Evolutionary conservation across 2,888 invertebrate species (phyloP).

Genomic region (Caenorhabditis drosophilae): DNA sequence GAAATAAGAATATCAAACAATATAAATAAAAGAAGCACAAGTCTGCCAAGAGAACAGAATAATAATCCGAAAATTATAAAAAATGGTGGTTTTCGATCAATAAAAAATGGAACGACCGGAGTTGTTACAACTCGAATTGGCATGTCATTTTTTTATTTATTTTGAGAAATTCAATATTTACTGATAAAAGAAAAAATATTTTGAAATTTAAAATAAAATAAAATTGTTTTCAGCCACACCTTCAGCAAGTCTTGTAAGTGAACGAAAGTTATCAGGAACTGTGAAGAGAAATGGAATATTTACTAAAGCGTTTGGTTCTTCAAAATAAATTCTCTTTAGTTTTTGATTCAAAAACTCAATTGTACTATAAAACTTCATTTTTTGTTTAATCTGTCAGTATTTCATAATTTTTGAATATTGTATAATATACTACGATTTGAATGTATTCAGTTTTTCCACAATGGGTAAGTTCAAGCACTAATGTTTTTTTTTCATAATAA

Average conservation of each 20-base stretch:
- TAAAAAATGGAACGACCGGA: constrained; percentile 26
- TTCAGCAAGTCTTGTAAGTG: constrained; percentile 13
- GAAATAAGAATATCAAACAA: not conserved
- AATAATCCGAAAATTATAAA: constrained; percentile 18
- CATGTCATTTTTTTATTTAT: constrained; percentile 5
- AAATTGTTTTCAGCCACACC: constrained; percentile 31
- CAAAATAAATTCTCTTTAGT: too few species aligned
- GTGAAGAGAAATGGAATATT: constrained; percentile 42
- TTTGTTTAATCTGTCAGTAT: too few species aligned
- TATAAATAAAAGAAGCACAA: constrained; percentile 22
- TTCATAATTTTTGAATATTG: too few species aligned
- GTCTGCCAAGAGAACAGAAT: constrained; percentile 30
- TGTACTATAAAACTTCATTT: too few species aligned
- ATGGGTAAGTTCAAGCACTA: too few species aligned
- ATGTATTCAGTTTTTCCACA: too few species aligned
- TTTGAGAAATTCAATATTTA: too few species aligned
- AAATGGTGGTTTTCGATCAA: constrained; percentile 10
- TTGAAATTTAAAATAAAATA: not conserved
- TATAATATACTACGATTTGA: too few species aligned
- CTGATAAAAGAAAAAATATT: too few species aligned
- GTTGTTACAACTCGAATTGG: constrained; percentile 38
- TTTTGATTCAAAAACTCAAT: too few species aligned
- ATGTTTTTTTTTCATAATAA: too few species aligned
- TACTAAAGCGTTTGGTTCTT: constrained; percentile 27
- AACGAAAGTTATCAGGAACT: constrained; percentile 46